Conservation (phyloP, 2,797 vertebrate species). For the Hoplostethus mediterraneus region DNA sequence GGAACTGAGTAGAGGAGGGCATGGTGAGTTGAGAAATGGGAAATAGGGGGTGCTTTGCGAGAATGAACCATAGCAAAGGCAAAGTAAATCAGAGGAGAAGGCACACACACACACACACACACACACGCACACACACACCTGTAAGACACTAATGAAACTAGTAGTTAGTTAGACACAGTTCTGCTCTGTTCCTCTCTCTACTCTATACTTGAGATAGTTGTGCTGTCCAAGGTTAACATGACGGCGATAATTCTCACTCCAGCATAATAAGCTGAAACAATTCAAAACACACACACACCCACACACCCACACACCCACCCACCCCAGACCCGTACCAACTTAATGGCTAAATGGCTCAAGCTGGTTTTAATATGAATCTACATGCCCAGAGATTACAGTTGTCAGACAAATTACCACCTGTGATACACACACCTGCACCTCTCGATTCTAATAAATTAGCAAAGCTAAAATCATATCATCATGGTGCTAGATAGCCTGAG, state of each 20-base stretch:
- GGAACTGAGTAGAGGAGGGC: not conserved
- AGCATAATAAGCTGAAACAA: not conserved
- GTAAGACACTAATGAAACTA: not conserved
- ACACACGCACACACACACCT: not conserved
- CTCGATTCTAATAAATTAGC: constrained; percentile 8
- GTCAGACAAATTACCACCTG: constrained; percentile 10
- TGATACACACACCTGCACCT: constrained; percentile 9
- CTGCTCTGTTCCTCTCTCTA: not conserved
- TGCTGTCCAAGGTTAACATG: constrained; percentile 6
- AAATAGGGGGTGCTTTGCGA: not conserved
- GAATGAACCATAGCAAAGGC: too few relatives aligned
- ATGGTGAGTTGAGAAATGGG: not conserved
- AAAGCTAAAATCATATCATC: not conserved
- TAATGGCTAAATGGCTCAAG: too few relatives aligned
- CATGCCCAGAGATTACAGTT: not conserved
- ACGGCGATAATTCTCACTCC: constrained; percentile 13
- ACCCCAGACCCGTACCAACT: too few relatives aligned
- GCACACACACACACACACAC: not conserved
- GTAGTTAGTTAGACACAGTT: not conserved
- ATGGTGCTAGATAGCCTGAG: not conserved
- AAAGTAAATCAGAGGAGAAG: too few relatives aligned
- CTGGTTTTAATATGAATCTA: not conserved
- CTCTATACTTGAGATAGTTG: not conserved
- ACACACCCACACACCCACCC: too few relatives aligned
- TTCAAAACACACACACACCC: too few relatives aligned